Evolutionary conservation across 2,797 vertebrate species (phyloP).

Genomic region (Sus cebifrons): DNA sequence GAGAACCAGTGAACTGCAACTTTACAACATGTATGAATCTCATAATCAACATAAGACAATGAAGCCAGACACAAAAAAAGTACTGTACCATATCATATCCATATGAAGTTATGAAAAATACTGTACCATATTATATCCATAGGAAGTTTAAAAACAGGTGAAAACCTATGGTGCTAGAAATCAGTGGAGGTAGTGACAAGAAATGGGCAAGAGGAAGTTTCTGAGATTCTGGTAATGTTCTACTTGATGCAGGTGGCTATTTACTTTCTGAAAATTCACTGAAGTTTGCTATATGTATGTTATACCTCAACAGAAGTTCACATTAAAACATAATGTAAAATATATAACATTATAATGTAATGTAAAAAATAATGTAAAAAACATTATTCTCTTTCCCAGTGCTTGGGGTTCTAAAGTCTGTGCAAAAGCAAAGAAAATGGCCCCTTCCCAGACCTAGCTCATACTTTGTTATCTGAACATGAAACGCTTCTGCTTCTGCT

Average conservation of each 20-base stretch:
- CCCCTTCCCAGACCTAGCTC: neutral
- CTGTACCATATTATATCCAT: neutral
- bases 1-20: neutral
- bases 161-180: neutral
- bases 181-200: neutral
- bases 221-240: neutral
- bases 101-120: neutral
- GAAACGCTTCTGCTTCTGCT: neutral
- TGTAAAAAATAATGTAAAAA: neutral
- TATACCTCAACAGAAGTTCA: neutral
- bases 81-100: neutral
- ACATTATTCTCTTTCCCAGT: neutral
- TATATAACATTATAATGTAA: neutral
- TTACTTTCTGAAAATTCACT: slow-evolving; percentile 3
- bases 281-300: too few relatives aligned
- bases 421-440: neutral
- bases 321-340: neutral
- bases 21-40: neutral
- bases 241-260: neutral
- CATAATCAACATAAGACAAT: neutral
- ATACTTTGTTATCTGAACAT: neutral
- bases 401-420: neutral
- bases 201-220: neutral
- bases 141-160: neutral
- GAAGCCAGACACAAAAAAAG: neutral